Percentiles rank a stretch among this genome's conserved stretches.
Evolutionary conservation across 2,888 invertebrate species (phyloP).

Genomic region (Lumbricus terrestris): DNA sequence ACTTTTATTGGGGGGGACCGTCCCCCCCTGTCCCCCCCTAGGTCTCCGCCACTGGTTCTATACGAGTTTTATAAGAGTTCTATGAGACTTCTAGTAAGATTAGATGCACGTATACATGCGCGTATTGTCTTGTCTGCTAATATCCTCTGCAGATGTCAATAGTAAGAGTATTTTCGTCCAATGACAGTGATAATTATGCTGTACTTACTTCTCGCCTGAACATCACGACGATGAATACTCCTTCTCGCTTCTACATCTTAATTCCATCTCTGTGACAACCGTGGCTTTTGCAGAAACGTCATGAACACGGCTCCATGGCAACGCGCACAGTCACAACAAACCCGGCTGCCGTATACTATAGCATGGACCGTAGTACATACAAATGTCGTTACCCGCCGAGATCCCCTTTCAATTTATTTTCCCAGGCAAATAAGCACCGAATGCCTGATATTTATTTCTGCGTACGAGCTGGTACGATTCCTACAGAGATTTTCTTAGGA

Average conservation of each 20-base stretch:
- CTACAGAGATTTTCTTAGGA: neutral
- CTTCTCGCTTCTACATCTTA: neutral
- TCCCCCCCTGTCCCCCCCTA: no score
- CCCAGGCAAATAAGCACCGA: neutral
- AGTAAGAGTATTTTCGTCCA: neutral
- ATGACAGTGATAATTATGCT: neutral
- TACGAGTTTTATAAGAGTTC: no score
- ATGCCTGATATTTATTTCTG: constrained; percentile 3
- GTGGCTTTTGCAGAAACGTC: neutral
- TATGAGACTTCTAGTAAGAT: no score
- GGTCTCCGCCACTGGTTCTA: no score
- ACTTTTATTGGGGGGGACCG: no score
- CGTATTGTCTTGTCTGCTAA: neutral
- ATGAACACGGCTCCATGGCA: neutral
- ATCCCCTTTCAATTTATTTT: neutral
- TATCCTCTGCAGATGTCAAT: no score
- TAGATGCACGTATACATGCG: neutral
- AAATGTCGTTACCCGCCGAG: no score
- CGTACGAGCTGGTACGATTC: neutral
- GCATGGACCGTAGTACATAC: no score
- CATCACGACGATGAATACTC: neutral
- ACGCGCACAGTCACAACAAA: neutral
- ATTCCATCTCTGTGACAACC: neutral
- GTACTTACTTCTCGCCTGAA: neutral
- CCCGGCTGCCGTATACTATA: neutral